Evolutionary conservation across 2,113 vertebrate genomes (phyloP).

Genomic region (Rhea pennata): DNA sequence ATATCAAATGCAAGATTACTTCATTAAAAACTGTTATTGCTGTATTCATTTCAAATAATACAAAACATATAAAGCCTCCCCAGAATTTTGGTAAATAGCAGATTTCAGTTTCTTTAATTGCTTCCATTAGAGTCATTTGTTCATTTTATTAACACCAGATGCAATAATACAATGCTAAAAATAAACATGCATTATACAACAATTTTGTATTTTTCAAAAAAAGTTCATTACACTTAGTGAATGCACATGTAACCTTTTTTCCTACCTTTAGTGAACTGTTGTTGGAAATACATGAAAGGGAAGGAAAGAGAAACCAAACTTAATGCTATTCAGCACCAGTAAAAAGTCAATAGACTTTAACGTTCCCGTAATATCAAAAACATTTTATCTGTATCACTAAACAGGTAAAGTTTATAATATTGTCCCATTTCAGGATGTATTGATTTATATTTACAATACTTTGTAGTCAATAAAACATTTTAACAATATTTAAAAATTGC

Average conservation of each 20-base stretch:
- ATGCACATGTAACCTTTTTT: slow-evolving; percentile 51
- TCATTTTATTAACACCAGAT: slow-evolving; percentile 81
- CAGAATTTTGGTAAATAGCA: slow-evolving; percentile 60
- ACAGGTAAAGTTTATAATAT: slow-evolving; percentile 73
- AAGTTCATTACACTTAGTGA: slow-evolving; percentile 68
- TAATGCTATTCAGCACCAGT: slow-evolving; percentile 83
- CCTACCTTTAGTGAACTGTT: slow-evolving; percentile 67
- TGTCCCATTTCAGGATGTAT: slow-evolving; percentile 73
- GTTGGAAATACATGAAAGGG: slow-evolving; percentile 67
- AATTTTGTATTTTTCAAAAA: slow-evolving; percentile 66
- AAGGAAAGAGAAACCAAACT: slow-evolving; percentile 72
- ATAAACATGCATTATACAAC: slow-evolving; percentile 82
- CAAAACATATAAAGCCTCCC: slow-evolving; percentile 39
- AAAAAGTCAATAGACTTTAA: slow-evolving; percentile 77
- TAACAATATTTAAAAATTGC: slow-evolving; percentile 80
- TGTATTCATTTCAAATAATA: slow-evolving; percentile 33
- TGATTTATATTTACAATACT: slow-evolving; percentile 79
- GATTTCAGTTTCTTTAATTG: slow-evolving; percentile 62
- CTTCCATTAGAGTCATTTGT: slow-evolving; percentile 64
- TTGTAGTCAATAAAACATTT: slow-evolving; percentile 74
- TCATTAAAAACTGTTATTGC: slow-evolving; percentile 46
- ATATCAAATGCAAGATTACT: slow-evolving; percentile 18
- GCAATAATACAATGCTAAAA: slow-evolving; percentile 77
- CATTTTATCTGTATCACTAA: slow-evolving; percentile 72
- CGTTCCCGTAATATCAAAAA: slow-evolving; percentile 80